Evolutionary conservation across 2,888 invertebrate species (phyloP).

Genomic region (Vandiemenella viatica): DNA sequence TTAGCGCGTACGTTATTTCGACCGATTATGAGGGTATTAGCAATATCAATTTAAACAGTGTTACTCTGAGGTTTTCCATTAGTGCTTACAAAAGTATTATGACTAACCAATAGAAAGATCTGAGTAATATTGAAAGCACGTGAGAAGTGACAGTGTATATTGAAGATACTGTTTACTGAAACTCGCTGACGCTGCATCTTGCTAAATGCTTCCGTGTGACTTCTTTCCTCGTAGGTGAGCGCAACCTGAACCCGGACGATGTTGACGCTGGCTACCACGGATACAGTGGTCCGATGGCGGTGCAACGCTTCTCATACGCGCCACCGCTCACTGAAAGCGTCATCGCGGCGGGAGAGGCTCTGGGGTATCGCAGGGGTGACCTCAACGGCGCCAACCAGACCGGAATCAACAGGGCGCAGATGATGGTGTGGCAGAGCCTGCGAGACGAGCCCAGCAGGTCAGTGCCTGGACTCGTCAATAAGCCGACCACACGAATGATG

Average conservation of each 20-base stretch:
- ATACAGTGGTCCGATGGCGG: slow-evolving; percentile 25
- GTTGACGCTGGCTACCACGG: slow-evolving; percentile 25
- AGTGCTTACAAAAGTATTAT: too few species aligned
- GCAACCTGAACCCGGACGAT: slow-evolving; percentile 16
- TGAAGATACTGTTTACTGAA: too few species aligned
- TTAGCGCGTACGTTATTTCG: too few species aligned
- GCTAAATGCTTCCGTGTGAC: too few species aligned
- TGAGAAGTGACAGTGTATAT: too few species aligned
- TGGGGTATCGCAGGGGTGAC: slow-evolving; percentile 28
- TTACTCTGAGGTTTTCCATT: too few species aligned
- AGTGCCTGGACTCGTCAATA: slow-evolving; percentile 33
- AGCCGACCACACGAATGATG: too few species aligned
- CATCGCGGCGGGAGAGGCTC: slow-evolving; percentile 25
- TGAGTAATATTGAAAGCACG: too few species aligned
- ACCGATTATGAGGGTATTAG: too few species aligned
- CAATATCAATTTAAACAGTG: too few species aligned
- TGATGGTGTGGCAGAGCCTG: slow-evolving; percentile 21
- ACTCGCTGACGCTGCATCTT: too few species aligned
- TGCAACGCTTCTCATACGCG: slow-evolving; percentile 28
- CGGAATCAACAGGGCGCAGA: slow-evolving; percentile 17
- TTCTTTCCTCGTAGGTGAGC: slow-evolving; percentile 28
- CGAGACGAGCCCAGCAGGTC: slow-evolving; percentile 34
- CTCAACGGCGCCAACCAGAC: slow-evolving; percentile 22
- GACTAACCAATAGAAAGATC: too few species aligned
- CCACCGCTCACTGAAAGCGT: slow-evolving; percentile 26